Evolutionary conservation across 1,140 invertebrate species (phyloP).

Genomic region (Eueides isabella): DNA sequence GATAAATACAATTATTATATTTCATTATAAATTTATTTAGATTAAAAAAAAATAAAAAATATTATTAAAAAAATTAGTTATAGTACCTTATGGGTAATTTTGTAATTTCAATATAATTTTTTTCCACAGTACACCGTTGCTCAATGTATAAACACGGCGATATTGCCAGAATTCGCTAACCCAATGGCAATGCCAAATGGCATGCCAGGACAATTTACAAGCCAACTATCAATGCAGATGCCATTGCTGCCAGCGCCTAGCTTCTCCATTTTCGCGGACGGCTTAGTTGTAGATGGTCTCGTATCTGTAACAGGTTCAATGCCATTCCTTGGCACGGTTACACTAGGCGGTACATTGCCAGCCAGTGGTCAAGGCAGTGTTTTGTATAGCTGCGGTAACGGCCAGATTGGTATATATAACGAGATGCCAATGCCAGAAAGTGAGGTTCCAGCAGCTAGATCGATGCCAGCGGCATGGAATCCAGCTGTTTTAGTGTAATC

Average conservation of each 20-base stretch:
- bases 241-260: constrained; percentile 40
- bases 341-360: constrained; percentile 47
- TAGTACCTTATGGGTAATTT: too few species aligned
- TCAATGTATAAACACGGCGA: constrained; percentile 34
- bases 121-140: constrained; percentile 27
- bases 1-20: too few species aligned
- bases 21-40: too few species aligned
- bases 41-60: too few species aligned
- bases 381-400: constrained; percentile 42
- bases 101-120: neutral
- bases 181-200: neutral
- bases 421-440: neutral
- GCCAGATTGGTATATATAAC: constrained; percentile 28
- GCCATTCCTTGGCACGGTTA: constrained; percentile 53
- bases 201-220: constrained; percentile 19
- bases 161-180: constrained; percentile 18
- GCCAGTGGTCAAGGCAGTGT: constrained; percentile 44
- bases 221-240: constrained; percentile 32
- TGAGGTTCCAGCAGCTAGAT: constrained; percentile 14
- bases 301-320: constrained; percentile 49
- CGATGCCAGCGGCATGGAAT: constrained; percentile 21
- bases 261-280: constrained; percentile 46
- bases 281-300: constrained; percentile 48
- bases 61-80: too few species aligned
- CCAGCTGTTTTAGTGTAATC: neutral